Evolutionary conservation across 2,888 invertebrate species (phyloP), one percentile per base, ranked within the genome.

Genomic region (Clusia tigrina): DNA sequence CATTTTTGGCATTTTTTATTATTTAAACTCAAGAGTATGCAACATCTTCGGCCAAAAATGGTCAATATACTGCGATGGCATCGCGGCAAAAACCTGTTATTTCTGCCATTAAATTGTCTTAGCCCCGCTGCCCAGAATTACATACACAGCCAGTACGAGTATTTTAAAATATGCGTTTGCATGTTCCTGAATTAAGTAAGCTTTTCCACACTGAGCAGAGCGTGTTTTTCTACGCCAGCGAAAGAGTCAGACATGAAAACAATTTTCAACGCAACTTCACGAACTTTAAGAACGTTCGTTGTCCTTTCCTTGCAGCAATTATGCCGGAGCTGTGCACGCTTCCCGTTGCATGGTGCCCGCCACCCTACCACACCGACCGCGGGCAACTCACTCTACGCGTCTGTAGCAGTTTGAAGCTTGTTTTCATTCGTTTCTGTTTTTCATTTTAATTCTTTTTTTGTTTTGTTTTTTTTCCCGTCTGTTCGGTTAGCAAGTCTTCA

Each of bases 281-380:
- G 42, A 42, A 42, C 10, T 42, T 42, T 15, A 15, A 42, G 42
- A 42, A 48, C 48, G 18, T 48, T 20, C 48, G 22, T 48, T 48
- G 48, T 48, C 48, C 48, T 48, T 48, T 48, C 18, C 20, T 48
- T 18, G 48, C 15, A 48, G 48, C 48, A 48, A 48, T 48, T 48
- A 48, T 48, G 48, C 48, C 20, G 22, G 42, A 42, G 6, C n/a
- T n/a, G n/a, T n/a, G n/a, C n/a, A n/a, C n/a, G n/a, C n/a, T 42
- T 42, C 15, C n/a, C 42, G n/a, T 42, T n/a, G n/a, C n/a, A 10
- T 15, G 42, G 3, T 42, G 42, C 42, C 3, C 6, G 42, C 42
- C 42, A 15, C n/a, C n/a, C n/a, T n/a, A n/a, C n/a, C n/a, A n/a
- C n/a, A n/a, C n/a, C n/a, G n/a, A n/a, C n/a, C n/a, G n/a, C n/a